Percentiles rank a stretch among this genome's conserved stretches.
Conservation (phyloP, 2,113 vertebrate species). For the Cyphomyrus discorhynchus region DNA sequence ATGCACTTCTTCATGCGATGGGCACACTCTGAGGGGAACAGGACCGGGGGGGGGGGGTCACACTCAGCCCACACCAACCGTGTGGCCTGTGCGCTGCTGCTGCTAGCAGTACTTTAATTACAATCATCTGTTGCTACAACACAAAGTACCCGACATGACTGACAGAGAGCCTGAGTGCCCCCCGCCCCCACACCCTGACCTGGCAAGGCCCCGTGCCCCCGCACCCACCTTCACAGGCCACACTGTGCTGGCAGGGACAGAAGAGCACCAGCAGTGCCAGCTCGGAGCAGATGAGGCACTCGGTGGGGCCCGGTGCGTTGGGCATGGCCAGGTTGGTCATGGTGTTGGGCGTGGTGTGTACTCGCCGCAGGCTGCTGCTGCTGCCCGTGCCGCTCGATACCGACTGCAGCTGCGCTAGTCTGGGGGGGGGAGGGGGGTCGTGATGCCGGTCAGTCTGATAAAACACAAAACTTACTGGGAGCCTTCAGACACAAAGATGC, state of each 20-base stretch:
- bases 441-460: background rate
- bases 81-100: too few species aligned
- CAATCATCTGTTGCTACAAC: background rate
- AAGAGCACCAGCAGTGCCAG: slow-evolving; percentile 85
- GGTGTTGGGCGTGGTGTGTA: slow-evolving; percentile 84
- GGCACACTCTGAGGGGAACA: slow-evolving; percentile 74
- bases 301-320: slow-evolving; percentile 64
- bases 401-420: slow-evolving; percentile 69
- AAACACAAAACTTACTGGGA: background rate
- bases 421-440: slow-evolving; percentile 32
- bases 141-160: background rate
- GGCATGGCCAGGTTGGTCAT: slow-evolving; percentile 85
- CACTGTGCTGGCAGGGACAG: slow-evolving; percentile 91
- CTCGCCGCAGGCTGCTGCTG: slow-evolving; percentile 68
- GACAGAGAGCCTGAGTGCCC: background rate
- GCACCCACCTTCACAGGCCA: slow-evolving; percentile 84
- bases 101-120: background rate
- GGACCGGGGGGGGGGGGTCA: background rate
- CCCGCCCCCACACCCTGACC: too few species aligned
- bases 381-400: slow-evolving; percentile 57
- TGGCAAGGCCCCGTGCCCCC: background rate
- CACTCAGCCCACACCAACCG: background rate
- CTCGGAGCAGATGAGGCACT: slow-evolving; percentile 97
- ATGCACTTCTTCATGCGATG: slow-evolving; percentile 98
- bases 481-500: background rate